These are phyloP conservation scores for Spondyliosoma cantharus DNA, from an alignment of 2,797 vertebrate genomes.

Conservation along the genomic window DNA sequence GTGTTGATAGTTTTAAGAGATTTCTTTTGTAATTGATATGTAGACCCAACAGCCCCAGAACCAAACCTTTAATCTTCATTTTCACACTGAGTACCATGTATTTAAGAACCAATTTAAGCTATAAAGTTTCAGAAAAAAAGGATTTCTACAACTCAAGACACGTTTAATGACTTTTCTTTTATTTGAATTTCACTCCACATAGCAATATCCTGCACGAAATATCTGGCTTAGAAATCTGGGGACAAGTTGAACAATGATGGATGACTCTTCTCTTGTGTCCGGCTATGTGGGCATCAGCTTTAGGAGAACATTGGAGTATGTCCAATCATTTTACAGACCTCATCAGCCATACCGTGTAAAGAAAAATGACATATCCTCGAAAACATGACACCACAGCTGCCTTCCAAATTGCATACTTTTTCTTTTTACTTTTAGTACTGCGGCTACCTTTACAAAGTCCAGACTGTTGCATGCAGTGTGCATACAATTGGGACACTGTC, in stretches of 20 bases:
- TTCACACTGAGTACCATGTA: background rate
- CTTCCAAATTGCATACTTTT: no score
- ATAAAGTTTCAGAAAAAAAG: background rate
- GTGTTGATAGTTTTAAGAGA: background rate
- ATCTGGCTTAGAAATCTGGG: constrained; percentile 16
- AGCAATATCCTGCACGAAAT: constrained; percentile 45
- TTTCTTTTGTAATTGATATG: background rate
- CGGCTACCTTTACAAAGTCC: no score
- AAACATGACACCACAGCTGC: no score
- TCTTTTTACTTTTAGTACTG: no score
- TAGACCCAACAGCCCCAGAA: background rate
- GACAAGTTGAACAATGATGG: constrained; percentile 25
- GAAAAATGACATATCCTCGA: background rate
- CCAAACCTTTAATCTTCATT: background rate
- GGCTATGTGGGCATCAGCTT: background rate
- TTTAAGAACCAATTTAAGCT: background rate
- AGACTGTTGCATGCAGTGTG: no score
- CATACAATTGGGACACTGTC: no score
- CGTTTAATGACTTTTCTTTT: constrained; percentile 14
- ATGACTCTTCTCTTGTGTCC: constrained; percentile 24
- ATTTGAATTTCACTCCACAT: constrained; percentile 8
- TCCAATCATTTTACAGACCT: background rate
- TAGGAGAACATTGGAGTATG: constrained; percentile 10
- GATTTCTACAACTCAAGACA: constrained; percentile 2
- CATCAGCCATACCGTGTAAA: background rate